Base-by-base conservation (phyloP, 1,140 invertebrate species). In the Diplogasteroides magnus region DNA sequence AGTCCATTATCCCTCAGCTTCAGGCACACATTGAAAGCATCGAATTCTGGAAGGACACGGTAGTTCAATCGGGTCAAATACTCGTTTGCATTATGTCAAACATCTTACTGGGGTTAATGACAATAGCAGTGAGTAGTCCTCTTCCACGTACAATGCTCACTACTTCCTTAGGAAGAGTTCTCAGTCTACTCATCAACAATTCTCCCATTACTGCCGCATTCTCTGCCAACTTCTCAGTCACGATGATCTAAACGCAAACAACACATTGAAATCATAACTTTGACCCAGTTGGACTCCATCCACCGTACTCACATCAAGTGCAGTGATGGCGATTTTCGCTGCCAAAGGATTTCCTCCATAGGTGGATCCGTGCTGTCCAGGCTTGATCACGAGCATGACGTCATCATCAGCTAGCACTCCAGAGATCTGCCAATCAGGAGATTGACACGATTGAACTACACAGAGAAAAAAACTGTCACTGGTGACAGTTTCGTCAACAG, bases 331-430 rank as follows among this genome's bases (percentile, higher is more conserved):
- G 13, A 98, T 89, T 74, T 88, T 89, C 76, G 91, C 94, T 6
- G 90, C 96, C 13, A 99, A 83, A 0, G 97, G 94, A 86, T 98
- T 99, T 0, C 97, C 97, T 29, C 97, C 96, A 82, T 94, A 99
- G 0, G 97, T 99, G 0, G 94, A 98, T 6, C 97, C 97, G 84
- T 99, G 97, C 73, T 92, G 90, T 13, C 95, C 95, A 1, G 94
- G 94, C 76, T 89, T 89, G 64, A 99, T 94, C 59, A 90, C 89
- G 67, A 93, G 81, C 90, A 97, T 97, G 0, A 97, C 85, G 14
- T 88, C 84, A 86, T 96, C 89, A 83, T 93, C 88, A 1, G 91
- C 89, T 55, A 97, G 82, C 1, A 94, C 89, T 2, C 91, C 93
- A 0, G 93, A 94, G 1, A 92, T 87, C 88, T 89, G 56, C 26